Conservation (phyloP, 2,888 invertebrate species). For the Xylocampa areola region DNA sequence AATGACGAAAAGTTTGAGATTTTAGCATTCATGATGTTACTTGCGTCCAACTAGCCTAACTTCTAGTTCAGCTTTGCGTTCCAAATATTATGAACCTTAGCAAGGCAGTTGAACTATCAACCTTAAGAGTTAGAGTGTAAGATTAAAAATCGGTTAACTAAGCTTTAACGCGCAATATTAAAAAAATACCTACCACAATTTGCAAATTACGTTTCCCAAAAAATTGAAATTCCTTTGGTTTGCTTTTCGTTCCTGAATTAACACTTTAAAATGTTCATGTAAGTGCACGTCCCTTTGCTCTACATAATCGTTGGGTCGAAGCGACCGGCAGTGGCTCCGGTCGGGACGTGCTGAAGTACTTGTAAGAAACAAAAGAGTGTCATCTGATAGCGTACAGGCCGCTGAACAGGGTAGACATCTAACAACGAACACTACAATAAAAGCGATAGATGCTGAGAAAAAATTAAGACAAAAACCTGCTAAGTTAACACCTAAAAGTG, state of each 20-base stretch:
- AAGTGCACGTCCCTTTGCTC: slow-evolving; percentile 58
- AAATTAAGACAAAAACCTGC: not conserved
- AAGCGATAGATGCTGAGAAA: slow-evolving; percentile 20
- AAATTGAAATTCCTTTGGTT: no score
- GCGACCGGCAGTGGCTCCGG: slow-evolving; percentile 54
- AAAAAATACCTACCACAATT: not conserved
- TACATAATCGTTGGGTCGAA: slow-evolving; percentile 60
- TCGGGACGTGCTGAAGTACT: slow-evolving; percentile 76
- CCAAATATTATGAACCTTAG: no score
- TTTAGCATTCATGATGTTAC: no score
- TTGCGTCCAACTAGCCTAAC: no score
- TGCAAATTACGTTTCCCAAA: no score
- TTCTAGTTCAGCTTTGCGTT: no score
- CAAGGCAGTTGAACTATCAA: no score
- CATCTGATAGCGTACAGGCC: slow-evolving; percentile 70
- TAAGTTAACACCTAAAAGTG: not conserved
- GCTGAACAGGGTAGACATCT: slow-evolving; percentile 22
- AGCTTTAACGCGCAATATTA: no score
- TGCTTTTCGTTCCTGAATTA: slow-evolving; percentile 10
- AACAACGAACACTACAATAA: slow-evolving; percentile 34
- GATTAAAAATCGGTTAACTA: no score
- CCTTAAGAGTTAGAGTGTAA: no score
- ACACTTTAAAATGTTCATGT: slow-evolving; percentile 16
- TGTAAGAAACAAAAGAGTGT: slow-evolving; percentile 77
- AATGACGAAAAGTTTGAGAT: not conserved